Evolutionary conservation across 2,113 vertebrate genomes (phyloP).

Genomic region (Petrocephalus zakoni): DNA sequence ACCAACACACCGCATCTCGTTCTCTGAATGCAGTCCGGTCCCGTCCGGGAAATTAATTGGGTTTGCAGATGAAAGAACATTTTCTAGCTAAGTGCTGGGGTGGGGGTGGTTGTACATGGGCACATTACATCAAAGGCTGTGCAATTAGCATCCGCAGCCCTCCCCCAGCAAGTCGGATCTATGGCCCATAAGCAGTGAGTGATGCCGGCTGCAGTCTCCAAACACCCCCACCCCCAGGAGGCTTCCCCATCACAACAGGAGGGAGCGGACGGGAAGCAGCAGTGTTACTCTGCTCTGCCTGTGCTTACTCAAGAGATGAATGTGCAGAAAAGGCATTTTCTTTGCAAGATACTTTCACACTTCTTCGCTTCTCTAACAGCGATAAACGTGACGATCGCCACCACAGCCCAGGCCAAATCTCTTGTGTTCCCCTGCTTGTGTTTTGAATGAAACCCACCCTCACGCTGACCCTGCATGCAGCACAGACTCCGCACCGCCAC

Average conservation of each 20-base stretch:
- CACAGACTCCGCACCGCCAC: neutral
- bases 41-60: conserved; percentile 42
- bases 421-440: neutral
- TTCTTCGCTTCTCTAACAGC: neutral
- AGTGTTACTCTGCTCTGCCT: neutral
- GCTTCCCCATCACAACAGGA: neutral
- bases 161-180: conserved; percentile 11
- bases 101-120: conserved; percentile 27
- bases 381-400: neutral
- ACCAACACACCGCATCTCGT: neutral
- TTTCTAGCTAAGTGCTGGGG: conserved; percentile 41
- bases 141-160: conserved; percentile 36
- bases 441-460: neutral
- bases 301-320: neutral
- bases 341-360: neutral
- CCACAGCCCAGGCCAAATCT: neutral
- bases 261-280: too few species aligned
- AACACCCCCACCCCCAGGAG: conserved; percentile 14
- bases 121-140: conserved; percentile 48
- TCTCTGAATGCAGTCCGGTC: conserved; percentile 39
- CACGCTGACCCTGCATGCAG: too few species aligned
- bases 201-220: neutral
- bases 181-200: neutral
- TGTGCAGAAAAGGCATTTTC: neutral
- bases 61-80: conserved; percentile 45